Conservation (phyloP, 2,888 invertebrate species). For the Carpatolechia fugitivella region DNA sequence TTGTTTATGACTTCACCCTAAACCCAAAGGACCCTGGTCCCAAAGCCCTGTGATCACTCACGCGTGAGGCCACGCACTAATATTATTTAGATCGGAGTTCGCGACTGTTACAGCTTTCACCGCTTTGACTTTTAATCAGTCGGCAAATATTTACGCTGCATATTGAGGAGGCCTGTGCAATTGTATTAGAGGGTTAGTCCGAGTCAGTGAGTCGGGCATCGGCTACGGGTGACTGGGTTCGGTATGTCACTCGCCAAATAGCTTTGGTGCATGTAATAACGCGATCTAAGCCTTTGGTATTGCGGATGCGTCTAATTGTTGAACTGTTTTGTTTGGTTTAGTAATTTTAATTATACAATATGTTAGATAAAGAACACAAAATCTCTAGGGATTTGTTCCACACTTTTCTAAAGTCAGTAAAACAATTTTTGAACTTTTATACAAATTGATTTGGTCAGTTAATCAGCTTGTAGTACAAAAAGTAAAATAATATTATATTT, state of each 20-base stretch:
- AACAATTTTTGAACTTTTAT: too few relatives aligned
- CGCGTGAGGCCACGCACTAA: conserved; percentile 64
- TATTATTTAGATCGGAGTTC: conserved; percentile 63
- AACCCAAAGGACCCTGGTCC: not conserved
- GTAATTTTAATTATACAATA: too few relatives aligned
- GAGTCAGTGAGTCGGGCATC: conserved; percentile 43
- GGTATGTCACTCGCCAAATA: conserved; percentile 39
- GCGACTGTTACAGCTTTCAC: conserved; percentile 67
- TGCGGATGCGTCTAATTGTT: not conserved
- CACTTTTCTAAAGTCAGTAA: too few relatives aligned
- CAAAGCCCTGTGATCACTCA: conserved; percentile 59
- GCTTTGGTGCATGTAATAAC: conserved; percentile 33
- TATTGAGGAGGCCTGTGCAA: conserved; percentile 73
- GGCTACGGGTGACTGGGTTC: conserved; percentile 41
- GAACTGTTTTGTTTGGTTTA: not conserved
- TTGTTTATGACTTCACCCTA: too few relatives aligned
- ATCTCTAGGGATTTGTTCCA: too few relatives aligned
- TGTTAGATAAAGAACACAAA: too few relatives aligned
- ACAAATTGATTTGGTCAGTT: too few relatives aligned
- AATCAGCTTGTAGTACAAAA: too few relatives aligned
- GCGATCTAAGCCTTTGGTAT: not conserved
- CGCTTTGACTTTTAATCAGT: conserved; percentile 76
- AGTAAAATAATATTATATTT: too few relatives aligned
- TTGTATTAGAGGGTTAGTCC: conserved; percentile 59
- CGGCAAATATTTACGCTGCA: conserved; percentile 71